phyloP scores from a whole-genome alignment of 1,140 invertebrate genomes.

The Cydia splendana region DNA sequence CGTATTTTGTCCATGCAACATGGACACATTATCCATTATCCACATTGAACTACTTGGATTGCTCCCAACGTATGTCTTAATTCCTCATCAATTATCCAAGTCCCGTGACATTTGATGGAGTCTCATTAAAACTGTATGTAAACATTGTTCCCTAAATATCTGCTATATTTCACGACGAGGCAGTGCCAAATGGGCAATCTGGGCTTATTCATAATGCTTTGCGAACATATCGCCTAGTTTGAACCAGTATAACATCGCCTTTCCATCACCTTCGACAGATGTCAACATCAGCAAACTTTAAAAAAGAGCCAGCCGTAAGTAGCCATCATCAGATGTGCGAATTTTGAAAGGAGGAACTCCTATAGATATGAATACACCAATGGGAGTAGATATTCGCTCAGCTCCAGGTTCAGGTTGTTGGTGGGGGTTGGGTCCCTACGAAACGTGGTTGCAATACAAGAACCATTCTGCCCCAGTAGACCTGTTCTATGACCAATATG shows the following conservation, averaged over 20 bases:
- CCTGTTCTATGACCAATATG: no score
- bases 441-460: no score
- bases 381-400: no score
- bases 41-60: not conserved
- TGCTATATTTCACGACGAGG: not conserved
- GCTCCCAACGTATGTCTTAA: not conserved
- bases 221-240: not conserved
- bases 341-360: no score
- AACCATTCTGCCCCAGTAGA: no score
- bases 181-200: not conserved
- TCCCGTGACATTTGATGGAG: conserved; percentile 16
- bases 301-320: not conserved
- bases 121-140: conserved; percentile 25
- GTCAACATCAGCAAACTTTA: not conserved
- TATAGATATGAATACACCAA: no score
- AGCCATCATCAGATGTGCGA: no score
- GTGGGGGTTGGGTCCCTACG: no score
- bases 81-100: not conserved
- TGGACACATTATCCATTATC: not conserved
- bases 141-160: conserved; percentile 27
- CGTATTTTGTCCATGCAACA: not conserved
- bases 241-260: not conserved
- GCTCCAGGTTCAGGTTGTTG: no score
- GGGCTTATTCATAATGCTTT: not conserved
- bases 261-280: not conserved